phyloP scores from a whole-genome alignment of 2,888 invertebrate genomes.

The Operophtera brumata region DNA sequence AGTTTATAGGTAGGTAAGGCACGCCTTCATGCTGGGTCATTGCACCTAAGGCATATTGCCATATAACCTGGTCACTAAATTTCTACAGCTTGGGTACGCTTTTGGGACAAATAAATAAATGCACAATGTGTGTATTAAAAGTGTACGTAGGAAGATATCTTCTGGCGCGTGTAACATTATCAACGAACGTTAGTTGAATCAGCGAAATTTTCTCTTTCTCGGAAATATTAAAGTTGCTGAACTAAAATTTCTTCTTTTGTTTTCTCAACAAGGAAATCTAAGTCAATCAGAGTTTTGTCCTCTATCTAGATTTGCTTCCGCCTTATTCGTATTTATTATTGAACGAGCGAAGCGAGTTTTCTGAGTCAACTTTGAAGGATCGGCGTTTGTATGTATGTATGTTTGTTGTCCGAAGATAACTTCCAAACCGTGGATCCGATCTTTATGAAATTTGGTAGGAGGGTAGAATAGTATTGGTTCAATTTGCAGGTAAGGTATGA shows the following conservation, averaged over 20 bases:
- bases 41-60: slow-evolving; percentile 38
- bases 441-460: no score
- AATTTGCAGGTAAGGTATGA: no score
- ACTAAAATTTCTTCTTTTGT: background rate
- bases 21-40: slow-evolving; percentile 42
- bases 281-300: background rate
- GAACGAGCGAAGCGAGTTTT: no score
- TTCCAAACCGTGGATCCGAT: no score
- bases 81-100: slow-evolving; percentile 15
- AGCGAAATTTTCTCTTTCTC: slow-evolving; percentile 24
- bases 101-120: slow-evolving; percentile 38
- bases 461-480: no score
- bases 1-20: slow-evolving; percentile 35
- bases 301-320: background rate
- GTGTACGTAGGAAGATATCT: slow-evolving; percentile 19
- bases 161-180: slow-evolving; percentile 7
- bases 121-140: slow-evolving; percentile 32
- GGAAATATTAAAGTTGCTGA: slow-evolving; percentile 2
- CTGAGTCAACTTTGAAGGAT: no score
- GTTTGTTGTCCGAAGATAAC: no score
- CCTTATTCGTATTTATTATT: no score
- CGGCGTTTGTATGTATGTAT: no score
- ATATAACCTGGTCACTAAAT: slow-evolving; percentile 13
- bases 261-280: background rate
- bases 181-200: slow-evolving; percentile 10